phyloP scores from a whole-genome alignment of 2,797 vertebrate genomes.

The Meriones psammophilus region DNA sequence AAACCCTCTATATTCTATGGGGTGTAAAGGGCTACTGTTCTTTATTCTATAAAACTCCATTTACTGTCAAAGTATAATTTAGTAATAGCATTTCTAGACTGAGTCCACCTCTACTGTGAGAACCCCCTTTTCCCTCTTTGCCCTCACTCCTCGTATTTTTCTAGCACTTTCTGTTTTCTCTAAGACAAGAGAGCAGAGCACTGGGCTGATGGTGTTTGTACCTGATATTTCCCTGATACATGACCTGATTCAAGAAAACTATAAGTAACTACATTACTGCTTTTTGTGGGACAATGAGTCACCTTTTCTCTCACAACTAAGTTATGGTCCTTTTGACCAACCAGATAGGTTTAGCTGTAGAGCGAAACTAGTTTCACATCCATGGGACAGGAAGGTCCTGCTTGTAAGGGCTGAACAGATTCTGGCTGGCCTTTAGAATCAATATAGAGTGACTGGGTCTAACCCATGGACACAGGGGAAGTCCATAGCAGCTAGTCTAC shows the following conservation, averaged over 20 bases:
- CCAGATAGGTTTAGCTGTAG: not conserved
- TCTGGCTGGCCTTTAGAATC: not conserved
- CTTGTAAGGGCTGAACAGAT: not conserved
- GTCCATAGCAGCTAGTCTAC: too few species aligned
- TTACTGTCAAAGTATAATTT: not conserved
- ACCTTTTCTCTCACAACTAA: not conserved
- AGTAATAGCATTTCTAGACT: not conserved
- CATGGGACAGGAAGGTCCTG: not conserved
- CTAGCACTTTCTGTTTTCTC: not conserved
- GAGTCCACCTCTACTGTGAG: not conserved
- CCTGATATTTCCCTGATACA: not conserved
- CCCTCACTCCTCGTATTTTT: not conserved
- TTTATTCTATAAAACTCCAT: not conserved
- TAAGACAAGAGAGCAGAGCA: not conserved
- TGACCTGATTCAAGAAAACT: not conserved
- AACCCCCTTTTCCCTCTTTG: not conserved
- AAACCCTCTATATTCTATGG: not conserved
- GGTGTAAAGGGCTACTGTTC: not conserved
- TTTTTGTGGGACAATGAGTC: not conserved
- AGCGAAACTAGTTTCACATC: not conserved
- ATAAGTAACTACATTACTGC: not conserved
- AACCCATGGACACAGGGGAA: not conserved
- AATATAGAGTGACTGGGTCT: not conserved
- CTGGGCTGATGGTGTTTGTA: not conserved
- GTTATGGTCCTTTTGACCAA: not conserved